Percentiles rank a stretch among this genome's conserved stretches.
These are phyloP conservation scores for Xylota segnis DNA, from an alignment of 2,888 invertebrate species.

Conservation along the genomic window DNA sequence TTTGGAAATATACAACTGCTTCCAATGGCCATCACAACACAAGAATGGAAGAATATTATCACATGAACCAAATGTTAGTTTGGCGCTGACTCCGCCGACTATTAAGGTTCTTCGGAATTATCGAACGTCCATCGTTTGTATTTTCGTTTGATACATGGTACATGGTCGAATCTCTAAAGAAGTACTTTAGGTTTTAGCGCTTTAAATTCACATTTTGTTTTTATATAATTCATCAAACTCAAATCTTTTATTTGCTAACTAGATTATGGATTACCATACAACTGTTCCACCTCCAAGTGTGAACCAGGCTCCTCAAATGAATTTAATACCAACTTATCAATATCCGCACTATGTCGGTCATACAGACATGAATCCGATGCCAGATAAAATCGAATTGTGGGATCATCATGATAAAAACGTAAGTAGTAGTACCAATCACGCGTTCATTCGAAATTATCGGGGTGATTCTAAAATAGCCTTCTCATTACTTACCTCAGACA, in stretches of 20 bases:
- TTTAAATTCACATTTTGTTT: no score
- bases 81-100: no score
- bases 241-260: not conserved
- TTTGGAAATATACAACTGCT: no score
- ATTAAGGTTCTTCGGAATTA: no score
- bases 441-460: not conserved
- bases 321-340: constrained; percentile 82
- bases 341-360: constrained; percentile 82
- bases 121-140: no score
- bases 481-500: constrained; percentile 78
- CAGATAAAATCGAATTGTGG: constrained; percentile 84
- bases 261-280: constrained; percentile 84
- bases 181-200: no score
- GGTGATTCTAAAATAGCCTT: not conserved
- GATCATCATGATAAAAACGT: constrained; percentile 85
- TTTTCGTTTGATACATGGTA: no score
- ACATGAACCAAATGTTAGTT: no score
- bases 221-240: not conserved
- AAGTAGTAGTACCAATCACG: constrained; percentile 77
- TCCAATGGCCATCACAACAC: no score
- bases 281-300: constrained; percentile 81
- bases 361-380: constrained; percentile 81
- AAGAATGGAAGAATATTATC: no score
- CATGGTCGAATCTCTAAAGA: no score
- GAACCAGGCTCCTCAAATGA: constrained; percentile 81